phyloP scores from a whole-genome alignment of 2,797 vertebrate genomes.

The Phrynocephalus guinanensis region DNA sequence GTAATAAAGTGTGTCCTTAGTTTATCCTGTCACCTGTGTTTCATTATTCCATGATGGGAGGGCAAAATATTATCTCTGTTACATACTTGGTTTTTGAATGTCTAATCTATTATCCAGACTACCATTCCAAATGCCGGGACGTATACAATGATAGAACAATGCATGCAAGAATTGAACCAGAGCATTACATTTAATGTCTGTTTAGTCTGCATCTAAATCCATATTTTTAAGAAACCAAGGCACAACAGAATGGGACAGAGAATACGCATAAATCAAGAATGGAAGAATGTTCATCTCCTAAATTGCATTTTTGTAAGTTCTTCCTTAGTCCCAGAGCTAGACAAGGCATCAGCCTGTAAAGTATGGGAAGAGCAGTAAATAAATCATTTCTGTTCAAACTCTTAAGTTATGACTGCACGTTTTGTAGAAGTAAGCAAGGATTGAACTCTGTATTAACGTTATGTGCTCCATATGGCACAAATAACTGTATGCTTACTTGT shows the following conservation, averaged over 20 bases:
- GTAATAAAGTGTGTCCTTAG: no score
- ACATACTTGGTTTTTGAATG: background rate
- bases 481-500: background rate
- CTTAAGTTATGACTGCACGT: background rate
- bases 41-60: no score
- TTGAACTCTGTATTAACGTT: constrained; percentile 3
- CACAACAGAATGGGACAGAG: background rate
- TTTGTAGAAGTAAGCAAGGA: background rate
- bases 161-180: background rate
- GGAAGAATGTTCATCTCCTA: no score
- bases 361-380: background rate
- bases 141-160: background rate
- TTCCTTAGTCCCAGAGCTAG: background rate
- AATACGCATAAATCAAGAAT: background rate
- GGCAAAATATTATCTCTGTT: no score
- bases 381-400: background rate
- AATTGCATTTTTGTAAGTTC: background rate
- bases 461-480: constrained; percentile 6
- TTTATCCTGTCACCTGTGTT: no score
- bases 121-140: background rate
- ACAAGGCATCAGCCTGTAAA: background rate
- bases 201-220: background rate
- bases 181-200: background rate
- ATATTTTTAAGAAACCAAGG: background rate
- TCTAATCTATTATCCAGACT: background rate